Evolutionary conservation across 2,113 vertebrate genomes (phyloP), one percentile per base, ranked within the genome.

Genomic region (cattle (Bos taurus)): DNA sequence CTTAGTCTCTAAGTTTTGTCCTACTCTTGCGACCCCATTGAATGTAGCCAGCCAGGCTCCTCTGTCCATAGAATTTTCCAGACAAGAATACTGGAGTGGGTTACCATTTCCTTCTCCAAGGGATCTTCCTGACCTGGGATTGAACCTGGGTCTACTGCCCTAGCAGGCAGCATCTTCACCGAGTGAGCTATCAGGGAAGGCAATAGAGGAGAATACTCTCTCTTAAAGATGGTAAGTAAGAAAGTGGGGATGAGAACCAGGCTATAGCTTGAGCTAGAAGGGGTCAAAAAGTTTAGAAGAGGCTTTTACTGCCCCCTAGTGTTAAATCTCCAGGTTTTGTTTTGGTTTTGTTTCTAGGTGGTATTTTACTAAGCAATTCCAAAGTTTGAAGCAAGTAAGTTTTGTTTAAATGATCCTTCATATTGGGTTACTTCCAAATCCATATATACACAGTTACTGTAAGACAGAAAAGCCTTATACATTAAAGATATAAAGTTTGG

Each of bases 231-330:
- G 30, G 25, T 33, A 77, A 94, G 54, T 21, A 19, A 88, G 26
- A 94, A 86, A 21, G 6, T 6, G 0, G 50, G 56, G 64, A 50
- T 36, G 40, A 86, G 25, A 71, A 78, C 13, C 25, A 60, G 25
- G 33, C 64, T 48, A 52, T 77, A 78, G 40, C 14, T 64, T 36
- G 33, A 64, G 16, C 64, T 28, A 21, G 8, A 84, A 26, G 50
- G 40, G 78, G 17, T 17, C 23, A 56, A 23, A 36, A 74, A 30
- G 36, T 92, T 95, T 95, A 81, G 15, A 87, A 77, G 94, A 59
- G 86, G 74, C 17, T 88, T 40, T 36, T 84, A 78, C 59, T 64
- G 88, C 93, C 97, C 94, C 82, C 94, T 98, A 94, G 94, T 90
- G 96, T 91, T 90, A 57, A 80, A n/a, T 88, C 15, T 82, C 21